Percentiles rank a stretch among this genome's conserved stretches.
Conservation (phyloP, 2,888 invertebrate genomes). For the Acheta domesticus region DNA sequence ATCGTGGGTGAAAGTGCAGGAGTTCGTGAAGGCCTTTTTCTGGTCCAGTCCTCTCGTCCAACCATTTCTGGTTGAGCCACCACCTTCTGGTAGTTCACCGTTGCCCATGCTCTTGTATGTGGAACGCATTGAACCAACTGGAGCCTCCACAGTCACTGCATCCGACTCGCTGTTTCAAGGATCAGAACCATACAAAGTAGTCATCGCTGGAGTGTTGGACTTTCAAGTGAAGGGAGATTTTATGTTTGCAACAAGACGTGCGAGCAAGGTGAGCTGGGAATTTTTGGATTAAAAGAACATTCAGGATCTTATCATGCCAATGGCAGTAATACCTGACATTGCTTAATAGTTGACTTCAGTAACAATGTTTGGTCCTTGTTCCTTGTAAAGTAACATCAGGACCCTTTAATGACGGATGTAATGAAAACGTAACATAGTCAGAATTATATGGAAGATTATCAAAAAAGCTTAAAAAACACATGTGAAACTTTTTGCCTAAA, state of each 20-base stretch:
- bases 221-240: slow-evolving; percentile 80
- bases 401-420: too few species aligned
- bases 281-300: background rate
- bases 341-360: too few species aligned
- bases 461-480: too few species aligned
- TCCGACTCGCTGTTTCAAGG: slow-evolving; percentile 43
- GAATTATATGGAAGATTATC: too few species aligned
- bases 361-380: too few species aligned
- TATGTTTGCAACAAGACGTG: slow-evolving; percentile 71
- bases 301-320: too few species aligned
- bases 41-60: slow-evolving; percentile 55
- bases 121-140: slow-evolving; percentile 64
- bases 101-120: slow-evolving; percentile 56
- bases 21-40: slow-evolving; percentile 72
- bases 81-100: slow-evolving; percentile 40
- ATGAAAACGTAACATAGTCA: too few species aligned
- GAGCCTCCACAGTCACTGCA: slow-evolving; percentile 53
- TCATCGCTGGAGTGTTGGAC: slow-evolving; percentile 70
- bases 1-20: slow-evolving; percentile 65
- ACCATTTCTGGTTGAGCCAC: background rate
- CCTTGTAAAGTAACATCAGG: too few species aligned
- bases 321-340: too few species aligned
- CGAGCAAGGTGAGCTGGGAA: slow-evolving; percentile 54
- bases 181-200: slow-evolving; percentile 45
- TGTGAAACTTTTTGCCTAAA: too few species aligned